These are phyloP conservation scores for Acromyrmex charruanus DNA, from an alignment of 1,140 invertebrate genomes.

Conservation along the genomic window DNA sequence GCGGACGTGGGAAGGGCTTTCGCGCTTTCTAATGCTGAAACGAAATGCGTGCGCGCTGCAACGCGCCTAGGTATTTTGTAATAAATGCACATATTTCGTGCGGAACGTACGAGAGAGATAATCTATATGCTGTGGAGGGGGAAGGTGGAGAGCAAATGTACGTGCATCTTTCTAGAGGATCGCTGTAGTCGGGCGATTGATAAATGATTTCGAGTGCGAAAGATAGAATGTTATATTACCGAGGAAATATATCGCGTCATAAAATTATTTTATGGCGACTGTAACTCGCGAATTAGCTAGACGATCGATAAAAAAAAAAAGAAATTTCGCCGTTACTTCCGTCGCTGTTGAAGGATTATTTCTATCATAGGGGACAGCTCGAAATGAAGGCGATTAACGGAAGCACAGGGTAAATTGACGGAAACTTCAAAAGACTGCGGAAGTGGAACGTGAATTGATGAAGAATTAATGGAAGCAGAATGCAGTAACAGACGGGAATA, in stretches of 20 bases:
- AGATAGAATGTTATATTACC: slow-evolving; percentile 30
- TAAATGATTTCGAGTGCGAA: slow-evolving; percentile 28
- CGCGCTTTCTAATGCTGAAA: slow-evolving; percentile 24
- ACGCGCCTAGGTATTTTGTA: slow-evolving; percentile 44
- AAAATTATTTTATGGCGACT: not conserved
- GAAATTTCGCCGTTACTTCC: not conserved
- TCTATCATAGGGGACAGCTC: not conserved
- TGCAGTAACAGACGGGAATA: slow-evolving; percentile 8
- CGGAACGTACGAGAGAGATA: slow-evolving; percentile 12
- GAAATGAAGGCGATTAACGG: not conserved
- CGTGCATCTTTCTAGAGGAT: slow-evolving; percentile 29
- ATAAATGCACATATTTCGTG: slow-evolving; percentile 61
- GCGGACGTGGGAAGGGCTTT: slow-evolving; percentile 21
- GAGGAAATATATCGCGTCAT: not conserved
- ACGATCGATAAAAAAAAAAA: slow-evolving; percentile 10
- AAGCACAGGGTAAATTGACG: slow-evolving; percentile 15
- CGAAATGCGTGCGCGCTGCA: slow-evolving; percentile 5
- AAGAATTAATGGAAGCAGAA: slow-evolving; percentile 47
- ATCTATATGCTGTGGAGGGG: slow-evolving; percentile 15
- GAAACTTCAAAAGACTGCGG: slow-evolving; percentile 7
- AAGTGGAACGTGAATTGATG: slow-evolving; percentile 34
- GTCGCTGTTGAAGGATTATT: not conserved
- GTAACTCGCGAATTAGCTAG: not conserved
- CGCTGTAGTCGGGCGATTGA: not conserved
- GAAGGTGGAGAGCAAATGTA: not conserved